Evolutionary conservation across 2,113 vertebrate genomes (phyloP).

Genomic region (Siniperca chuatsi): DNA sequence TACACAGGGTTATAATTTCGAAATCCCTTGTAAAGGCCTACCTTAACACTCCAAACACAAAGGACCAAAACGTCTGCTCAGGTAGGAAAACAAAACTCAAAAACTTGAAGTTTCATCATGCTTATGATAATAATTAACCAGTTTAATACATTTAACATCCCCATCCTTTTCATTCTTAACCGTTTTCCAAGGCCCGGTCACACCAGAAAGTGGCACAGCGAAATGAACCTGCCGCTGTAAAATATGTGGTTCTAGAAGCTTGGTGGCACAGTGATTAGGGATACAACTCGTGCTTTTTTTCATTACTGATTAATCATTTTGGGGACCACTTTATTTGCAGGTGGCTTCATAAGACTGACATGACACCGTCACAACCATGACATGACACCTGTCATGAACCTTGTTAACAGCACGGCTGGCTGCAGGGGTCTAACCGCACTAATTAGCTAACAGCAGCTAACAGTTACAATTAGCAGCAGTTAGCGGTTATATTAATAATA

Average conservation of each 20-base stretch:
- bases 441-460: too few species aligned
- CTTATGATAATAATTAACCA: not conserved
- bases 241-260: not conserved
- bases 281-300: not conserved
- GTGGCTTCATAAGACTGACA: too few species aligned
- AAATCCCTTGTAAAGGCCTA: conserved; percentile 8
- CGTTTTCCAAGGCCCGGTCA: not conserved
- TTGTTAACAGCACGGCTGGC: too few species aligned
- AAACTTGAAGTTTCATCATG: not conserved
- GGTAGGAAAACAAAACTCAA: not conserved
- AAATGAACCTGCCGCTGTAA: not conserved
- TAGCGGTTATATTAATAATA: too few species aligned
- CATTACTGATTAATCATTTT: not conserved
- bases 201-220: not conserved
- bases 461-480: too few species aligned
- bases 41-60: not conserved
- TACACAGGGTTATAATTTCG: not conserved
- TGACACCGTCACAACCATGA: too few species aligned
- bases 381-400: too few species aligned
- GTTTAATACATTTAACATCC: not conserved
- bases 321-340: too few species aligned
- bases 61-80: not conserved
- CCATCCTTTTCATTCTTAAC: not conserved
- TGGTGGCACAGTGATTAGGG: not conserved
- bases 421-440: too few species aligned